Percentiles rank a stretch among this genome's conserved stretches.
Evolutionary conservation across 2,113 vertebrate species (phyloP).

Genomic region (Atractosteus spatula): DNA sequence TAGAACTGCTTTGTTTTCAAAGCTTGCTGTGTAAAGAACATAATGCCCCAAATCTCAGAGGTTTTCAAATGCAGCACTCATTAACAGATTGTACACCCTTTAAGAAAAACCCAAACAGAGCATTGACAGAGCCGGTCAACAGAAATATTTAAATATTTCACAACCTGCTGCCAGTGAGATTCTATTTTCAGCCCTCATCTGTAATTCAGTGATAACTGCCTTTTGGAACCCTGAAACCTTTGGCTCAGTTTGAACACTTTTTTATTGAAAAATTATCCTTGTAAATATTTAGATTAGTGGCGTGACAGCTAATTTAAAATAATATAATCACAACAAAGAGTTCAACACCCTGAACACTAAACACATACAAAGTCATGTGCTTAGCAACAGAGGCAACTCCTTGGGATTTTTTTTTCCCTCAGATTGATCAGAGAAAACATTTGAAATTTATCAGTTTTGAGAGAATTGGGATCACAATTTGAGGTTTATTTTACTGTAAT

Average conservation of each 20-base stretch:
- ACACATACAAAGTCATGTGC: too few relatives aligned
- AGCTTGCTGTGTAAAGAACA: too few relatives aligned
- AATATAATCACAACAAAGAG: too few relatives aligned
- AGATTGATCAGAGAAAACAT: too few relatives aligned
- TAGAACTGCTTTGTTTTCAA: neutral
- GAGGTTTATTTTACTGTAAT: too few relatives aligned
- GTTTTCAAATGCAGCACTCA: conserved; percentile 11
- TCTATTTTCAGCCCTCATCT: conserved; percentile 68
- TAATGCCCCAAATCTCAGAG: too few relatives aligned
- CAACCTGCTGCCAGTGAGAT: conserved; percentile 53
- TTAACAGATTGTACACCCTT: conserved; percentile 18
- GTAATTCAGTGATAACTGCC: conserved; percentile 65
- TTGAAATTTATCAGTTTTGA: too few relatives aligned
- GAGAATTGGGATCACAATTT: too few relatives aligned
- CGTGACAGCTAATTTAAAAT: neutral
- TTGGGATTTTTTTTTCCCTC: too few relatives aligned
- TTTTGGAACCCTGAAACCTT: conserved; percentile 50
- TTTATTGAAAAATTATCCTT: conserved; percentile 15
- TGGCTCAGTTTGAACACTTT: conserved; percentile 23
- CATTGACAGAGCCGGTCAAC: conserved; percentile 50
- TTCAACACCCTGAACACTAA: too few relatives aligned
- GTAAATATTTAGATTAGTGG: neutral
- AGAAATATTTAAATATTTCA: conserved; percentile 72
- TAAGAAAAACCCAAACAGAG: conserved; percentile 42
- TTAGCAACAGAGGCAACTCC: too few relatives aligned